Percentiles rank a stretch among this genome's conserved stretches.
These are phyloP conservation scores for Thripadectes ignobilis DNA, from an alignment of 2,797 vertebrate genomes.

Conservation along the genomic window DNA sequence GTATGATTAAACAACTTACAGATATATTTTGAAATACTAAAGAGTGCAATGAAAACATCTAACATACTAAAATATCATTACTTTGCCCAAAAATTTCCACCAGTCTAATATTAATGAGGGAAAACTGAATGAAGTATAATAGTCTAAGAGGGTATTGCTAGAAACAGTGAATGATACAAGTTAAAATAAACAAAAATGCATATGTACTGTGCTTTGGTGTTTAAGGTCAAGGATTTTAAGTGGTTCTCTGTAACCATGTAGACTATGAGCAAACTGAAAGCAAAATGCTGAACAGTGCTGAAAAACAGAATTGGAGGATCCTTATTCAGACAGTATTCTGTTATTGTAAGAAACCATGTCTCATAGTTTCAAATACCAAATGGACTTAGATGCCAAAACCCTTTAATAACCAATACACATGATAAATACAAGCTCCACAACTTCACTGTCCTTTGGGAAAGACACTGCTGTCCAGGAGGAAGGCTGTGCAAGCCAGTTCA, in stretches of 20 bases:
- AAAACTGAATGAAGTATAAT: background rate
- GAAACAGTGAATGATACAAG: background rate
- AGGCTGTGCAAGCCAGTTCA: rapidly evolving
- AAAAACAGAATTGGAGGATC: background rate
- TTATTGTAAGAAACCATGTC: background rate
- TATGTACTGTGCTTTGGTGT: background rate
- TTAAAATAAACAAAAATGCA: background rate
- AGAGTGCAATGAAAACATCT: background rate
- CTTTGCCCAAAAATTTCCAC: background rate
- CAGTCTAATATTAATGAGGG: background rate
- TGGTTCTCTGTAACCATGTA: background rate
- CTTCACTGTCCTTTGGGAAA: background rate
- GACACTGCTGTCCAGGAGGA: background rate
- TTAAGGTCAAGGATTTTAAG: background rate
- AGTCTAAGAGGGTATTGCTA: background rate
- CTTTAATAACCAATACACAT: background rate
- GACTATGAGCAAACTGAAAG: background rate
- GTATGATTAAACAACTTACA: background rate
- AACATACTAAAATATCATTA: background rate
- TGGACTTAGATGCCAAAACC: background rate
- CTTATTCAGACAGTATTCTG: background rate
- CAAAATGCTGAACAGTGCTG: background rate
- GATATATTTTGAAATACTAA: background rate
- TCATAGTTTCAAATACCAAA: background rate
- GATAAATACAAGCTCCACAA: background rate